Conservation (phyloP, 2,888 invertebrate species). For the Caenorhabditis sp. region DNA sequence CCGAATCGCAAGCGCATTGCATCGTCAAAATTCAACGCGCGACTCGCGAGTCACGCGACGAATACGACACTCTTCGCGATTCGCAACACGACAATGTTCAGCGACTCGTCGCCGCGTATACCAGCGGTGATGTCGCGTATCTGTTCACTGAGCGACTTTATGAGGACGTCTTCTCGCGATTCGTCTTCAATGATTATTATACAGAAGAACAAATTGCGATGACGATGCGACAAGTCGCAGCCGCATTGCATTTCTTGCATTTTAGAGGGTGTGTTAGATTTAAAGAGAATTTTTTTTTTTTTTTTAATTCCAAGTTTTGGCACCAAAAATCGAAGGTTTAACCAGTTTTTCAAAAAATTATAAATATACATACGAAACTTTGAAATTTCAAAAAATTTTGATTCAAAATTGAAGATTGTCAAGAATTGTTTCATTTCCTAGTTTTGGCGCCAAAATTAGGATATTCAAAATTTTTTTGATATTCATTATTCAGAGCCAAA, state of each 20-base stretch:
- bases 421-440: too few species aligned
- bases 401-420: too few species aligned
- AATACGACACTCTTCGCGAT: slow-evolving; percentile 84
- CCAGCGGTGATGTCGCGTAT: slow-evolving; percentile 69
- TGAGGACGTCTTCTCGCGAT: slow-evolving; percentile 82
- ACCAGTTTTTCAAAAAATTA: slow-evolving; percentile 4
- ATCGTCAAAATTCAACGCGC: slow-evolving; percentile 81
- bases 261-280: slow-evolving; percentile 91
- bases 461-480: too few species aligned
- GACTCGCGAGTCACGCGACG: slow-evolving; percentile 77
- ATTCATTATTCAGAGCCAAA: too few species aligned
- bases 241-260: slow-evolving; percentile 91
- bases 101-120: slow-evolving; percentile 74
- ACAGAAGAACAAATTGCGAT: slow-evolving; percentile 85
- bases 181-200: slow-evolving; percentile 89
- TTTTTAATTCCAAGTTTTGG: background rate
- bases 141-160: slow-evolving; percentile 76
- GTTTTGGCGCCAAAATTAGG: too few species aligned
- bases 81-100: slow-evolving; percentile 85
- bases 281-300: too few species aligned
- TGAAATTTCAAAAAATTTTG: too few species aligned
- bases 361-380: background rate
- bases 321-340: too few species aligned
- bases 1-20: slow-evolving; percentile 78
- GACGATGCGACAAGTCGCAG: slow-evolving; percentile 85